Conservation (phyloP, 2,113 vertebrate species). For the Todiramphus chloris region DNA sequence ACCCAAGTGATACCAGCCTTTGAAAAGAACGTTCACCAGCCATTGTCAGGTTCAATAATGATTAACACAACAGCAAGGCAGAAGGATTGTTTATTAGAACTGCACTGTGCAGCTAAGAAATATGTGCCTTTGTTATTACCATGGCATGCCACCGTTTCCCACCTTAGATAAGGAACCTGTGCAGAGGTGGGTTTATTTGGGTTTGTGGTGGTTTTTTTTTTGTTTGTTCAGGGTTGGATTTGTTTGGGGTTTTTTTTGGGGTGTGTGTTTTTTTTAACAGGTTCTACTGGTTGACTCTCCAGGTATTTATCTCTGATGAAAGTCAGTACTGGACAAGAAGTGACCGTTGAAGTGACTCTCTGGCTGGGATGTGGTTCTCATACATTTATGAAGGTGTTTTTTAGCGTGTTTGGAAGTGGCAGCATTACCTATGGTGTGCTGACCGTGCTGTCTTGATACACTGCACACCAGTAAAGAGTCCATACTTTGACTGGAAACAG, state of each 20-base stretch:
- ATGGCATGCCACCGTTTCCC: not conserved
- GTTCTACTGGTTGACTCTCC: not conserved
- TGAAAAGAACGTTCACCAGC: not conserved
- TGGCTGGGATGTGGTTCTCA: not conserved
- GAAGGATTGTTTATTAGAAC: not conserved
- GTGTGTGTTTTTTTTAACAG: too few relatives aligned
- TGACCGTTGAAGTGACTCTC: not conserved
- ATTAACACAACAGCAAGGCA: not conserved
- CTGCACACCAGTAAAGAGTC: not conserved
- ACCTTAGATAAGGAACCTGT: not conserved
- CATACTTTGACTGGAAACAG: not conserved
- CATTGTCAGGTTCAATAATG: not conserved
- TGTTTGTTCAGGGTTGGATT: too few relatives aligned
- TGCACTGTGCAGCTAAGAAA: not conserved
- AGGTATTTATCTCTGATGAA: not conserved
- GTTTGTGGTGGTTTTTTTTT: not conserved
- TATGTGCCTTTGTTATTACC: not conserved
- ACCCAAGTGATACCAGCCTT: rapidly evolving
- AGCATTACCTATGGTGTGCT: not conserved
- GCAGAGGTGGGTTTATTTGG: not conserved
- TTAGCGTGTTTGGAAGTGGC: not conserved
- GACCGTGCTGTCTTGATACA: rapidly evolving
- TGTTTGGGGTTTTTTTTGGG: not conserved
- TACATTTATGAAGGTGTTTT: rapidly evolving
- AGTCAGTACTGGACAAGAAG: not conserved